A percentile compares a stretch with the other conserved stretches of the same genome.
These are phyloP conservation scores for Fregata magnificens DNA, from an alignment of 2,113 vertebrate species.

Conservation along the genomic window DNA sequence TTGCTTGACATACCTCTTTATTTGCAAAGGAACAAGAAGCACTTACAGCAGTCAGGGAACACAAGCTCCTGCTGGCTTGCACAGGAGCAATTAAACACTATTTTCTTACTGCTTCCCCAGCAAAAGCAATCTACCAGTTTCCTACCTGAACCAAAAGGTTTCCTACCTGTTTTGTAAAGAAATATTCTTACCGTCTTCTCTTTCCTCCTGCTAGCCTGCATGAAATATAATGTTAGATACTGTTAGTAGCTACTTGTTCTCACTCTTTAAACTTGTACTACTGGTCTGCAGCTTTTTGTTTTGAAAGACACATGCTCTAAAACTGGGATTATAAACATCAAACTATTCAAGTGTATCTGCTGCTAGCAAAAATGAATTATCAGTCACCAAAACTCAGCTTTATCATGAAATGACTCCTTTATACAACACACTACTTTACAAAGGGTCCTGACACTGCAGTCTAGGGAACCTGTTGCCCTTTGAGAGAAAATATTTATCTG, in stretches of 20 bases:
- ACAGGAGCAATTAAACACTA: not conserved
- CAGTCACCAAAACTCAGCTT: too few relatives aligned
- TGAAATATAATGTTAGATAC: not conserved
- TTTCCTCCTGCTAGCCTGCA: not conserved
- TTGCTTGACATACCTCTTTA: not conserved
- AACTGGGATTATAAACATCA: not conserved
- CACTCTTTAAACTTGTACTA: not conserved
- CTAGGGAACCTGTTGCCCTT: too few relatives aligned
- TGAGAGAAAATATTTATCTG: too few relatives aligned
- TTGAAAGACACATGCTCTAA: not conserved
- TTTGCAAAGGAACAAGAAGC: not conserved
- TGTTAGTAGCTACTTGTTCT: not conserved
- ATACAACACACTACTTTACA: too few relatives aligned
- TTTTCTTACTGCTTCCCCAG: not conserved
- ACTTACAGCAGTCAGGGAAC: not conserved
- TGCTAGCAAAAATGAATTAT: too few relatives aligned
- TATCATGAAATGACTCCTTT: too few relatives aligned
- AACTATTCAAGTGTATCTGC: too few relatives aligned
- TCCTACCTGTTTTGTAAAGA: not conserved
- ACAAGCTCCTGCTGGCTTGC: not conserved
- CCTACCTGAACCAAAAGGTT: not conserved
- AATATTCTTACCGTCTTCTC: not conserved
- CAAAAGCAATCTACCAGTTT: not conserved
- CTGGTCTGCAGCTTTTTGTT: not conserved
- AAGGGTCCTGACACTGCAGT: too few relatives aligned